Percentiles rank a stretch among this genome's conserved stretches.
These are phyloP conservation scores for Drosophila hamatofila DNA, from an alignment of 2,888 invertebrate genomes.

Conservation along the genomic window DNA sequence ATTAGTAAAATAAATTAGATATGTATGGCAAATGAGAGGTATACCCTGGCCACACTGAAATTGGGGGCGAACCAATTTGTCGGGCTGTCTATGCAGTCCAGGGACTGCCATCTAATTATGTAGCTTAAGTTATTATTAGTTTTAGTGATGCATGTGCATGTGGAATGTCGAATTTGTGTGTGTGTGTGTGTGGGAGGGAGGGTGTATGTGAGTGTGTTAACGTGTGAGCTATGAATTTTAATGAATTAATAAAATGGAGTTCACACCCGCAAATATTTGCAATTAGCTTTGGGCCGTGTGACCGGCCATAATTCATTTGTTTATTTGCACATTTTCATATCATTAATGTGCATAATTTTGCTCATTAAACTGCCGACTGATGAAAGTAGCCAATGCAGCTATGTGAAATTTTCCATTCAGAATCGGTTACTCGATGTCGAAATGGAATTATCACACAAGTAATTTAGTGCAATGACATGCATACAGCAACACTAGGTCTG, in stretches of 20 bases:
- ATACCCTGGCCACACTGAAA: neutral
- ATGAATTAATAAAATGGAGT: slow-evolving; percentile 75
- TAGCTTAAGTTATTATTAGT: slow-evolving; percentile 75
- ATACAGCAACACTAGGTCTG: no score
- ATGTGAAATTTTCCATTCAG: slow-evolving; percentile 9
- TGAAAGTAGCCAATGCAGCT: slow-evolving; percentile 17
- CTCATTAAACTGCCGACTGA: slow-evolving; percentile 21
- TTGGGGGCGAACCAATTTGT: slow-evolving; percentile 9
- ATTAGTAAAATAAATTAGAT: slow-evolving; percentile 79
- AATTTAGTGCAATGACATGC: neutral
- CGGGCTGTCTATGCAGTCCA: slow-evolving; percentile 27
- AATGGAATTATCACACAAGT: neutral
- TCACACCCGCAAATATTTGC: slow-evolving; percentile 42
- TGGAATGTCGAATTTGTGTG: slow-evolving; percentile 14
- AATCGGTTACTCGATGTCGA: neutral
- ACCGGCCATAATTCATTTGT: slow-evolving; percentile 64
- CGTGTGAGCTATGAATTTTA: slow-evolving; percentile 73
- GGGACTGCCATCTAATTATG: slow-evolving; percentile 72
- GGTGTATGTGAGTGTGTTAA: slow-evolving; percentile 2
- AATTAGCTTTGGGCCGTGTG: slow-evolving; percentile 44
- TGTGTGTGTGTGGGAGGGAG: neutral
- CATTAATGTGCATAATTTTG: slow-evolving; percentile 68
- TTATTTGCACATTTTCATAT: slow-evolving; percentile 71
- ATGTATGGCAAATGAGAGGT: slow-evolving; percentile 50
- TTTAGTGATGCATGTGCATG: slow-evolving; percentile 44